Evolutionary conservation across 2,797 vertebrate genomes (phyloP), one percentile per base, ranked within the genome.

Genomic region (Gephyroberyx darwinii): DNA sequence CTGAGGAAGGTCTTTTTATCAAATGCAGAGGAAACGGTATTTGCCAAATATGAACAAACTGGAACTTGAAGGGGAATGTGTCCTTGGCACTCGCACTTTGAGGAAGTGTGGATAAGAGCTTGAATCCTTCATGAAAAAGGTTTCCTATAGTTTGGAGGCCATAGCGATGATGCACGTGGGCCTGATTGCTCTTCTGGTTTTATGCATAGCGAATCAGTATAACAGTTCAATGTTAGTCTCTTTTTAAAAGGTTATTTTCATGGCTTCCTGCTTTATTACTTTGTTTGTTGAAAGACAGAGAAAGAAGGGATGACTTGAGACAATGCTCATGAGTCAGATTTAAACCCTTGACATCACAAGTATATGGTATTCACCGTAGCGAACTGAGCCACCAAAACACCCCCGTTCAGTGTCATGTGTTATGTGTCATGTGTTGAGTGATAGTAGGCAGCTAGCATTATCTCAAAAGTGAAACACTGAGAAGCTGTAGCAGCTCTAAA

Each of bases 21-120:
- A 84, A 80, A 80, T 50, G 57, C 86, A 69, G 76, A 90, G 84
- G 88, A 91, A 91, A 75, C 53, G 19, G 37, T 76, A 61, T 80
- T 81, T 85, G 73, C 84, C 86, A 91, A 90, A 84, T 41, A 73
- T 22, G 37, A 67, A 62, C 68, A 67, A 41, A 89, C 75, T 35
- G 58, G 51, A 67, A 68, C 74, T 81, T 83, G 62, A 81, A 84
- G 66, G 63, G 61, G 76, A 69, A 76, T 39, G 3, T 74, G 84
- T 87, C 82, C 82, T 90, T 83, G 78, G 31, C 3, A 3, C 47
- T 64, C 13, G 33, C 12, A 60, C 35, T 74, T 22, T 50, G 78
- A 86, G 85, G 80, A 88, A 84, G 65, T 54, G 5, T n/a, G 43
- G 74, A 86, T 80, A 86, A 79, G 58, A 43, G 16, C 8, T 35